Evolutionary conservation across 2,888 invertebrate genomes (phyloP).

Genomic region (Gonocerus acuteangulatus): DNA sequence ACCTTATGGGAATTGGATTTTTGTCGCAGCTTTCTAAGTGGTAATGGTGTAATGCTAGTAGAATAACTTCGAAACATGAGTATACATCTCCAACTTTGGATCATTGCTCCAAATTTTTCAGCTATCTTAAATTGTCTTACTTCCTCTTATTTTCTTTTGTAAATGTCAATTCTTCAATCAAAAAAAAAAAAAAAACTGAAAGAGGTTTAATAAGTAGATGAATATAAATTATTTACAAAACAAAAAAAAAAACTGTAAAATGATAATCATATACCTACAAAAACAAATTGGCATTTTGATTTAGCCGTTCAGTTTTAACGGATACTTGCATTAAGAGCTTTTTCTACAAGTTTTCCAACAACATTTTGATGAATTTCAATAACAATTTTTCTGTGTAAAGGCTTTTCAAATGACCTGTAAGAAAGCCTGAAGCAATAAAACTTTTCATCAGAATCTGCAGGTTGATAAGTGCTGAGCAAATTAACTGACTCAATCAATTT

Average conservation of each 20-base stretch:
- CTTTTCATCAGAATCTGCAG: slow-evolving; percentile 38
- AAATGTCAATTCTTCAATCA: too few species aligned
- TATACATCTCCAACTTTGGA: too few species aligned
- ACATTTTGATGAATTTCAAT: slow-evolving; percentile 43
- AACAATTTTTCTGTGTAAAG: slow-evolving; percentile 42
- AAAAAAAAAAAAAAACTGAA: too few species aligned
- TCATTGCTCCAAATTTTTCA: too few species aligned
- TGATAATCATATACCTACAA: too few species aligned
- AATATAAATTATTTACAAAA: too few species aligned
- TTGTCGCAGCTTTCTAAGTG: background rate
- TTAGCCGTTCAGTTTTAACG: background rate
- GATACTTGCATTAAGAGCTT: slow-evolving; percentile 28
- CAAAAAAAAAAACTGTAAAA: too few species aligned
- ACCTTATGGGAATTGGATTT: background rate
- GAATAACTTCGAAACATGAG: background rate
- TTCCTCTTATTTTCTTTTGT: too few species aligned
- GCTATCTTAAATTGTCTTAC: too few species aligned
- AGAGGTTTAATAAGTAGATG: too few species aligned
- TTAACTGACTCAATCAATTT: slow-evolving; percentile 41
- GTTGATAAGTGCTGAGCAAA: slow-evolving; percentile 41
- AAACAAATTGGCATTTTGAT: too few species aligned
- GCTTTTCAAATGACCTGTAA: slow-evolving; percentile 42
- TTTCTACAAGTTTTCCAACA: slow-evolving; percentile 40
- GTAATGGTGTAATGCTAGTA: background rate
- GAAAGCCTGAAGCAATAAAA: slow-evolving; percentile 43